Evolutionary conservation across 2,797 vertebrate genomes (phyloP).

Genomic region (Eulemur rubriventer): DNA sequence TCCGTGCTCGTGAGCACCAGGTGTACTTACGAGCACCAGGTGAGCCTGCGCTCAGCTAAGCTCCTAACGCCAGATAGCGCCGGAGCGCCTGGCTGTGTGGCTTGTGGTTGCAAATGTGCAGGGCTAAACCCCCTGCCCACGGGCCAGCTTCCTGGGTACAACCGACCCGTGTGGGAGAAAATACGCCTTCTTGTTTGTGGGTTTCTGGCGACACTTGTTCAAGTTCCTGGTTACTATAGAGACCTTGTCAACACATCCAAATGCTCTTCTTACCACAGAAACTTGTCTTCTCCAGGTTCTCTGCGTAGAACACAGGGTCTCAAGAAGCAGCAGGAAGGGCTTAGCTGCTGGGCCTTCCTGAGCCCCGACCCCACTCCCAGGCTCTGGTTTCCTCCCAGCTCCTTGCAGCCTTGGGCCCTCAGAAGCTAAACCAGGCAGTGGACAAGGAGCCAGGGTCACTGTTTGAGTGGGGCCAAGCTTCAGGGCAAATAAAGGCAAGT

Average conservation of each 20-base stretch:
- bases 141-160: neutral
- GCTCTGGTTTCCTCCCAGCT: neutral
- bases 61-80: neutral
- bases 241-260: slow-evolving; percentile 4
- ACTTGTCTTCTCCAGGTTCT: neutral
- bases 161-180: neutral
- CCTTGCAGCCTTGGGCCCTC: neutral
- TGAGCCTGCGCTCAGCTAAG: neutral
- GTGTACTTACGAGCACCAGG: neutral
- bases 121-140: neutral
- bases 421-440: neutral
- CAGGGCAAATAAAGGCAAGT: neutral
- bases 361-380: neutral
- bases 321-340: neutral
- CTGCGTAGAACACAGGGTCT: neutral
- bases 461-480: neutral
- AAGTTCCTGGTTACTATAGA: slow-evolving; percentile 39
- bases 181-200: neutral
- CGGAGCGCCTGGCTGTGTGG: fast-evolving
- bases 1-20: neutral
- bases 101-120: fast-evolving
- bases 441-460: neutral
- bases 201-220: neutral
- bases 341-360: neutral
- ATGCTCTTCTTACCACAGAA: neutral